Evolutionary conservation across 2,113 vertebrate genomes (phyloP), one percentile per base, ranked within the genome.

Genomic region (Protobothrops flavoviridis): DNA sequence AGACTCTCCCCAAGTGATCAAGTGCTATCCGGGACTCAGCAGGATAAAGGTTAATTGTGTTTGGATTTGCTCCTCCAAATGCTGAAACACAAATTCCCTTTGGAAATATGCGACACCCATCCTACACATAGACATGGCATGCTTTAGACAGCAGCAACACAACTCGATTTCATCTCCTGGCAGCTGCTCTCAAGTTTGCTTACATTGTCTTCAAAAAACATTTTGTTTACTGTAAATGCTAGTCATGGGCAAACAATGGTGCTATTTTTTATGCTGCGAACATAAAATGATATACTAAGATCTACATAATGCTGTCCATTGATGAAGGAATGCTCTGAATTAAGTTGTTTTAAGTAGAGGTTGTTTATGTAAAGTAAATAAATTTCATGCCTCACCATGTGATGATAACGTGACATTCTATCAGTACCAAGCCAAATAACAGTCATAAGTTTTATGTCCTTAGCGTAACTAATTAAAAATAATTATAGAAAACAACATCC

Each of bases 361-460:
- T 92, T 97, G 96, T 97, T 98, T 97, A 97, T 98, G 96, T 96
- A 98, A 98, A 98, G 97, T 98, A 98, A 98, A 99, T 99, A 98
- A 96, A 99, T 99, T 99, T 99, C 98, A 99, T 97, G 97, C 97
- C 97, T 97, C 96, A 95, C 97, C 99, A 99, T 99, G 99, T 99
- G 99, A 99, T 98, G 96, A 97, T 96, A 98, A 98, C 98, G 98
- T 99, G 99, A 99, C 98, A 98, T 98, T 99, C 98, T 97, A 92
- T 95, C 95, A 96, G 97, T 94, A 95, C 95, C 96, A 96, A 97
- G 97, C 97, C 97, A 98, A 93, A 97, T 97, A 98, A 97, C 94
- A 97, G 97, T 97, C 97, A 97, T 97, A 98, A 97, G 97, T 97
- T 97, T 98, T 92, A 95, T 96, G 96, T 93, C 94, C 96, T 96